Base-by-base conservation (phyloP, 2,888 invertebrate species). In the Yponomeuta malinellus region DNA sequence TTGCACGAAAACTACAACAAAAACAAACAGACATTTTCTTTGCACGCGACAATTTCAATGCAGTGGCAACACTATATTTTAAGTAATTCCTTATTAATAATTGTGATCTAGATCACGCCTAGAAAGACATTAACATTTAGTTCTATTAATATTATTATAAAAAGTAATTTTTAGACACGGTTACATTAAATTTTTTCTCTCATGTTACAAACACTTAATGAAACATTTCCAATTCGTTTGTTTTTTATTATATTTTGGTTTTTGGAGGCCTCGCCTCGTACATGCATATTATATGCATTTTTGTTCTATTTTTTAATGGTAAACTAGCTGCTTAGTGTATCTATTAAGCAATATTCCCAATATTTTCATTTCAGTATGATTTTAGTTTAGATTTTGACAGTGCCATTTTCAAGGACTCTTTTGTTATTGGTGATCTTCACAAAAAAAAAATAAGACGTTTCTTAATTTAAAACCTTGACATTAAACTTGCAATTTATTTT, bases 81-180 rank as follows among this genome's bases (percentile, higher is more conserved):
- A 59, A 59, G 52, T 86, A 85, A 90, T 90, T 90, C 90, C 90
- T 90, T 83, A 82, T 81, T 83, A 83, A 86, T 87, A 78, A 85
- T 76, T 83, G 90, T 90, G 90, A 91, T 89, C 75, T 89, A 87
- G 85, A 88, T 91, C 90, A 90, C 91, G 83, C 82, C 82, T 86
- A 89, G 90, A 92, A 92, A 92, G 91, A 92, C 91, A 92, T 92
- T 91, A 91, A 90, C 89, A 88, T 83, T 83, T 90, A 90, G 89
- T 86, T 81, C 52, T 59, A 59, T 81, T 71, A 69, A 69, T 65
- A 80, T 83, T 79, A 59, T 59, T 59, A 59, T 59, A 59, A 59
- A 59, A 59, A 43, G 43, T 84, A 81, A 81, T 82, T 80, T 43
- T 85, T 88, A 88, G 86, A 89, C 88, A 89, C 89, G 85, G 78